Evolutionary conservation across 2,888 invertebrate species (phyloP), one percentile per base, ranked within the genome.

Genomic region (Dicyrtoma fusca): DNA sequence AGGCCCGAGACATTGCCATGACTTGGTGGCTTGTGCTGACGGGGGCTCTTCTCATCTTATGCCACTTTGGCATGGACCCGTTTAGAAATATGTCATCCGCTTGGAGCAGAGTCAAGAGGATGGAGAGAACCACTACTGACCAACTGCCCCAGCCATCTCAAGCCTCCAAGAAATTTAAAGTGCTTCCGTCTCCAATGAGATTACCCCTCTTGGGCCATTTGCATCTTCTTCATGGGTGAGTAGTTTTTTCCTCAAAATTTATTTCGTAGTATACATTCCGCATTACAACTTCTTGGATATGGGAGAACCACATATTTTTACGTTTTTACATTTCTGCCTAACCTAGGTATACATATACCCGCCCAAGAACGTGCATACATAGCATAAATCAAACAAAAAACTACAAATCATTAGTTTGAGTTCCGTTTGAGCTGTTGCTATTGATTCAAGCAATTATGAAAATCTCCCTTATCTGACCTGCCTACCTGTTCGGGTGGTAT

Each of bases 121-220:
- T 44, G 26, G 19, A 19, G 34, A 34, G 21, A 51, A 23, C 11
- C 51, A 21, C 6, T 11, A 26, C 10, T 11, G 2, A 11, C 26
- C 57, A 11, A 57, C 23, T 57, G 6, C 57, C 8, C 14, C 5
- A 17, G 4, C 42, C 13, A n/a, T n/a, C n/a, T n/a, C n/a, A 53
- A 23, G 25, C 42, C 19, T 42, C 17, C 34, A 49, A 11, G 26
- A 14, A 11, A n/a, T 45, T 34, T 17, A 21, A 74, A 49, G 25
- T 68, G 42, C 45, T 79, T 14, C 78, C 79, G 51, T 75, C 78
- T 53, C 80, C 80, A 34, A 69, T 72, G 47, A 65, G 69, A 59
- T 66, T 76, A 19, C 80, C 80, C 21, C 68, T 80, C 42, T 72
- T 80, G 68, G 80, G 80, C 26, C 80, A 80, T 71, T 73, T 80